Percentiles rank a stretch among this genome's conserved stretches.
These are phyloP conservation scores for Rattus norvegicus DNA, from an alignment of 2,113 vertebrate species.

Conservation along the genomic window GRCr8 NC_086021.1:155414001-155414500, in stretches of 20 bases:
- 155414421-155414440: background rate
- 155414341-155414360: background rate
- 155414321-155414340: background rate
- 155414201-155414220: background rate
- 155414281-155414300: background rate
- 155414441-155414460: background rate
- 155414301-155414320: constrained; percentile 2
- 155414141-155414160: background rate
- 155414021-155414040: background rate
- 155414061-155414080: background rate
- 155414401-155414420: background rate
- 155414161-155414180: background rate
- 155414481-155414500: background rate
- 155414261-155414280: background rate
- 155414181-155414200: background rate
- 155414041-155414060: background rate
- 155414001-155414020: background rate
- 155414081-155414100: background rate
- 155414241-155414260: background rate
- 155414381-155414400: background rate
- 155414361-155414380: constrained; percentile 38
- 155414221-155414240: background rate
- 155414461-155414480: background rate
- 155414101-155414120: background rate
- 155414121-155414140: background rate